These are phyloP conservation scores for Notiomystis cincta DNA, from an alignment of 2,113 vertebrate genomes.

Conservation along the genomic window DNA sequence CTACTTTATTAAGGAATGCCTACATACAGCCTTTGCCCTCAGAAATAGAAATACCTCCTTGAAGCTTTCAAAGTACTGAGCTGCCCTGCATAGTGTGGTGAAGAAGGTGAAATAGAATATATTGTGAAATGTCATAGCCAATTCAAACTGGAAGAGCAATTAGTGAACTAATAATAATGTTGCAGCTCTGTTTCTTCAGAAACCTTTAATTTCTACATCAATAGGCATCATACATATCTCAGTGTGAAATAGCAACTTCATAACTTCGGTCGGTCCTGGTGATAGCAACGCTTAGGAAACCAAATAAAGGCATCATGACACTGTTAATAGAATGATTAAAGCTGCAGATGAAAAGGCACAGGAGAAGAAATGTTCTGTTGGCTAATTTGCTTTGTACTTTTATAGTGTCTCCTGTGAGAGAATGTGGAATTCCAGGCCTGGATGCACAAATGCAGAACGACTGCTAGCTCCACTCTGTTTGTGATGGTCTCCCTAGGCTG, in stretches of 20 bases:
- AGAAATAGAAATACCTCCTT: slow-evolving; percentile 21
- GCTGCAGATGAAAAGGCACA: not conserved
- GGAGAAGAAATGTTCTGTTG: not conserved
- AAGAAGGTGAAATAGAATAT: slow-evolving; percentile 44
- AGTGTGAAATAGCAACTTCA: not conserved
- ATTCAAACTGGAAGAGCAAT: slow-evolving; percentile 36
- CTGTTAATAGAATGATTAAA: not conserved
- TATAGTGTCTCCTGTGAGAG: not conserved
- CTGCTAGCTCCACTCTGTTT: not conserved
- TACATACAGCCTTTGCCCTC: not conserved
- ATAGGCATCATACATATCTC: not conserved
- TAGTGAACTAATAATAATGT: slow-evolving; percentile 46
- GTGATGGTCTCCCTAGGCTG: not conserved
- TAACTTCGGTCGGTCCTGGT: not conserved
- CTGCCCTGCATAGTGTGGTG: not conserved
- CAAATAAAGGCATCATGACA: not conserved
- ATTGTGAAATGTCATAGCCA: slow-evolving; percentile 21
- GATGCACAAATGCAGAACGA: not conserved
- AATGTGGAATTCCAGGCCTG: not conserved
- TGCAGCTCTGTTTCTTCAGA: slow-evolving; percentile 22
- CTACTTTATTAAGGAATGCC: not conserved
- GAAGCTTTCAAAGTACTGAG: slow-evolving; percentile 23
- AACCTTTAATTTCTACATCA: slow-evolving; percentile 56
- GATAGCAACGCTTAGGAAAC: not conserved
- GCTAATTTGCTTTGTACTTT: not conserved